These are phyloP conservation scores for Melipona beecheii DNA, from an alignment of 2,888 invertebrate genomes.

Conservation along the genomic window DNA sequence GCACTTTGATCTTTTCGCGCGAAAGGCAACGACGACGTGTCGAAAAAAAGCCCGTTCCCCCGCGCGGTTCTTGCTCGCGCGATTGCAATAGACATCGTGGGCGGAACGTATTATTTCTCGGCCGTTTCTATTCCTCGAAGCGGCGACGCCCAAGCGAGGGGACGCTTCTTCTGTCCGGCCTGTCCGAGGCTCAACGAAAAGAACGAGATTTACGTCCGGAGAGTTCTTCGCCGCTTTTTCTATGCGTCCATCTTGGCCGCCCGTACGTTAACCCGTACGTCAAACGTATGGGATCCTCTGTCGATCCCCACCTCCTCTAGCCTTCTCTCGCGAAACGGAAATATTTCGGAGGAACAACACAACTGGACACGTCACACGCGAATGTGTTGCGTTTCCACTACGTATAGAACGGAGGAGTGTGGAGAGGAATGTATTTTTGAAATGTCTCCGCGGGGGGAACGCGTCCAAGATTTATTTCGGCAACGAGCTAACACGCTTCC, in stretches of 20 bases:
- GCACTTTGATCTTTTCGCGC: slow-evolving; percentile 33
- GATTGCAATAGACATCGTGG: slow-evolving; percentile 57
- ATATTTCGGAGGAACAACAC: slow-evolving; percentile 42
- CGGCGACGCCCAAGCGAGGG: slow-evolving; percentile 1
- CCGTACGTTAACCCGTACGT: slow-evolving; percentile 64
- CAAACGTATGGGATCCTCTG: slow-evolving; percentile 57
- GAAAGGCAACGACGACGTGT: slow-evolving; percentile 13
- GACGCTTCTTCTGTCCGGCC: slow-evolving; percentile 5
- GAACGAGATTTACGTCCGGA: slow-evolving; percentile 64
- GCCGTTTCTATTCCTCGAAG: slow-evolving; percentile 63
- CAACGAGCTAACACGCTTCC: not conserved
- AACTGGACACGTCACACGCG: slow-evolving; percentile 6
- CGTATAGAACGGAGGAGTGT: not conserved
- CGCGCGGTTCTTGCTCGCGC: slow-evolving; percentile 2
- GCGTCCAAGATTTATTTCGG: not conserved
- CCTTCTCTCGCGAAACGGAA: slow-evolving; percentile 26
- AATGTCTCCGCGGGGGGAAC: not conserved
- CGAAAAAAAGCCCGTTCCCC: slow-evolving; percentile 30
- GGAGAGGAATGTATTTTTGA: not conserved
- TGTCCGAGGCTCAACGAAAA: slow-evolving; percentile 41
- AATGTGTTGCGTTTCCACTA: slow-evolving; percentile 8
- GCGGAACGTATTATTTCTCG: slow-evolving; percentile 53
- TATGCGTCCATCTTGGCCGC: slow-evolving; percentile 66
- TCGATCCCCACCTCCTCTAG: slow-evolving; percentile 25
- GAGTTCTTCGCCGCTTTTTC: slow-evolving; percentile 56